These are phyloP conservation scores for Pollenia amentaria DNA, from an alignment of 2,888 invertebrate genomes.

Conservation along the genomic window DNA sequence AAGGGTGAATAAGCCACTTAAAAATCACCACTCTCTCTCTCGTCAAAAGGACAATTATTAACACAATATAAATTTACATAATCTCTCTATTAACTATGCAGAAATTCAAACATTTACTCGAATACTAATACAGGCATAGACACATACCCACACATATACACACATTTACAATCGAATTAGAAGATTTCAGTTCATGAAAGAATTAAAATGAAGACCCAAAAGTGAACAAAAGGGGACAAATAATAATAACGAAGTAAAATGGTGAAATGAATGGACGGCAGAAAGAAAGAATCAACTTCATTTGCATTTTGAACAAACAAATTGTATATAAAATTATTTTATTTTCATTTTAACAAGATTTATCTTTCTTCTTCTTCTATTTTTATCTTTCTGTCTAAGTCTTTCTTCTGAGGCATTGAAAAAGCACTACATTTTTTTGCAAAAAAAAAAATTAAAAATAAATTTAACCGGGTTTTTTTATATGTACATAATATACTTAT, in stretches of 20 bases:
- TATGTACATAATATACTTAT: not conserved
- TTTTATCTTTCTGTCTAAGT: not conserved
- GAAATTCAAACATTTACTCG: constrained; percentile 5
- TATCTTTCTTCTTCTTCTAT: not conserved
- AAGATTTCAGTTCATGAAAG: constrained; percentile 20
- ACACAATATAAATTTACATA: constrained; percentile 62
- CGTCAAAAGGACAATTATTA: constrained; percentile 55
- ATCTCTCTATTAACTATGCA: constrained; percentile 48
- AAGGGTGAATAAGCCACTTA: constrained; percentile 54
- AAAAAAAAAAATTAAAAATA: constrained; percentile 35
- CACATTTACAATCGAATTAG: constrained; percentile 28
- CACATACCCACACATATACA: not conserved
- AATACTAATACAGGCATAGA: not conserved
- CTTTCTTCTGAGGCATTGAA: not conserved
- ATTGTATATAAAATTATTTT: constrained; percentile 49
- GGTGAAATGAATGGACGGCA: not conserved
- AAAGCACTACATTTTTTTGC: not conserved
- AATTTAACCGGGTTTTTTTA: constrained; percentile 9
- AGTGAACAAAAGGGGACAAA: constrained; percentile 27
- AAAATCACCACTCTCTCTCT: constrained; percentile 36
- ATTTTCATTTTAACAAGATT: not conserved
- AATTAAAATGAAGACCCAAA: constrained; percentile 26
- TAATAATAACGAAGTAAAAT: constrained; percentile 12
- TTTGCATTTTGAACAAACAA: constrained; percentile 64
- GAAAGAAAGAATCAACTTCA: constrained; percentile 46